phyloP scores from a whole-genome alignment of 1,140 invertebrate species.

The Diploscapter pachys region DNA sequence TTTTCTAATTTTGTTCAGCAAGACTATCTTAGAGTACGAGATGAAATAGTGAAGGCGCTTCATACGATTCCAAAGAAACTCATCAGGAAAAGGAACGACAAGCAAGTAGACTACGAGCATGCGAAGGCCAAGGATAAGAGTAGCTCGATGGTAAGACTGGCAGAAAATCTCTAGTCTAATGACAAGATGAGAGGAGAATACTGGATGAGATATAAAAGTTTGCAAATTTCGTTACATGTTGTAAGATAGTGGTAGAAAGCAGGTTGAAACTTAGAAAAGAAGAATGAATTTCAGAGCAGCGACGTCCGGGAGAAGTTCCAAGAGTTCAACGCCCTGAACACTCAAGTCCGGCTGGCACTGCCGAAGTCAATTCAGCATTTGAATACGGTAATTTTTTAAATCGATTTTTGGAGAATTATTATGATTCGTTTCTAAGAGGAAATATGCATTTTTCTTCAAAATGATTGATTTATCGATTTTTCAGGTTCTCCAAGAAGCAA shows the following conservation, averaged over 20 bases:
- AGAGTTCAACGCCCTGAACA: slow-evolving; percentile 24
- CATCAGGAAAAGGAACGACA: slow-evolving; percentile 31
- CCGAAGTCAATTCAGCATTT: slow-evolving; percentile 29
- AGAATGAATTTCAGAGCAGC: slow-evolving; percentile 10
- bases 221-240: neutral
- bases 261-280: neutral
- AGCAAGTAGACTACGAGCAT: slow-evolving; percentile 27
- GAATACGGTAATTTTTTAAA: slow-evolving; percentile 6
- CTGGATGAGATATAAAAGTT: neutral
- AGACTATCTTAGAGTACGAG: slow-evolving; percentile 15
- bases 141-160: neutral
- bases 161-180: neutral
- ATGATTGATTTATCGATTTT: neutral
- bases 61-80: slow-evolving; percentile 30
- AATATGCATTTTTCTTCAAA: too few species aligned
- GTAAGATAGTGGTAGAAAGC: too few species aligned
- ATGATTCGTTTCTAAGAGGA: too few species aligned
- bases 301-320: slow-evolving; percentile 12
- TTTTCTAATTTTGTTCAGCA: slow-evolving; percentile 1
- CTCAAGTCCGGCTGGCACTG: slow-evolving; percentile 22
- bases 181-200: neutral
- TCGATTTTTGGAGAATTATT: neutral
- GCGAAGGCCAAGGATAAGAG: slow-evolving; percentile 23
- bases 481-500: slow-evolving; percentile 24
- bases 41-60: slow-evolving; percentile 30